Evolutionary conservation across 2,113 vertebrate genomes (phyloP).

Genomic region (Dicerorhinus sumatrensis): DNA sequence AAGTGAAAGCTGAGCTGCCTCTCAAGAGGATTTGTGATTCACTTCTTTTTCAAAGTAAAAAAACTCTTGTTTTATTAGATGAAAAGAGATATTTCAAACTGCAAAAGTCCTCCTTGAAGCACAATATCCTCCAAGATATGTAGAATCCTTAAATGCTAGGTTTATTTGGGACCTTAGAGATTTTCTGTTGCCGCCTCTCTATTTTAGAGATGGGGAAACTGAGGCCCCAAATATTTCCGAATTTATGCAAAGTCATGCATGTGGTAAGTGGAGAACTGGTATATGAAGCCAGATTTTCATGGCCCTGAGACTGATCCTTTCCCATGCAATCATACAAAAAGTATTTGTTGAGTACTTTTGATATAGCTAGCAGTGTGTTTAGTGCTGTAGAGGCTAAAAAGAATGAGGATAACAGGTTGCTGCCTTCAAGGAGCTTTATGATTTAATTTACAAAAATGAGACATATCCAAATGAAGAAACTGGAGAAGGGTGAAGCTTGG

Average conservation of each 20-base stretch:
- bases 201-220: background rate
- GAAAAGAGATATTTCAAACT: constrained; percentile 60
- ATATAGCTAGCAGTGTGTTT: too few species aligned
- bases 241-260: background rate
- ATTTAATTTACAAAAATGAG: background rate
- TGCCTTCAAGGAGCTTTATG: background rate
- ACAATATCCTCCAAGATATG: background rate
- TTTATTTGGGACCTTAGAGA: background rate
- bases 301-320: background rate
- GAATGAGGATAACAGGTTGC: background rate
- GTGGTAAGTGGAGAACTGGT: background rate
- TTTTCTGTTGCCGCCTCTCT: background rate
- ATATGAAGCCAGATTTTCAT: background rate
- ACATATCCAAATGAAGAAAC: background rate
- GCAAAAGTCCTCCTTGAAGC: background rate
- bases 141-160: background rate
- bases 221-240: background rate
- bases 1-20: constrained; percentile 44
- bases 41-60: constrained; percentile 15
- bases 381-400: background rate
- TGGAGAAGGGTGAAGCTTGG: background rate
- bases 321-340: background rate
- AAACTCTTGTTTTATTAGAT: constrained; percentile 52
- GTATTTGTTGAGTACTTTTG: background rate
- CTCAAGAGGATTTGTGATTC: constrained; percentile 61